phyloP scores from a whole-genome alignment of 2,888 invertebrate species.

The Euclidia mi region DNA sequence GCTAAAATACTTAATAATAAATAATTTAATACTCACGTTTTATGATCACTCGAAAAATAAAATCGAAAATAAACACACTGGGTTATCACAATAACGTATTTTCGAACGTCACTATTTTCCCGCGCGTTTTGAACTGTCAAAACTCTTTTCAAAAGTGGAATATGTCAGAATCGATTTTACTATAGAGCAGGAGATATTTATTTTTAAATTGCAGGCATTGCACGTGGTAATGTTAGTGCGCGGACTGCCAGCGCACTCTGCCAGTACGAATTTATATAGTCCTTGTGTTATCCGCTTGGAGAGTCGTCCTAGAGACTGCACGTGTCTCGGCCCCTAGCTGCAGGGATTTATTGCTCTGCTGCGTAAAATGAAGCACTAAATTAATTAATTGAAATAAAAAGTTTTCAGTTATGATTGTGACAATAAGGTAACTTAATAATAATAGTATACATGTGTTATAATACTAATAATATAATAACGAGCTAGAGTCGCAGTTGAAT shows the following conservation, averaged over 20 bases:
- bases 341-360: conserved; percentile 21
- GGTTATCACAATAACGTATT: conserved; percentile 29
- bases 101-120: conserved; percentile 34
- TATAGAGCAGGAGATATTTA: conserved; percentile 3
- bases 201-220: conserved; percentile 54
- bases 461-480: too few relatives aligned
- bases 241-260: conserved; percentile 68
- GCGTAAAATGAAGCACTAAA: too few relatives aligned
- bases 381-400: too few relatives aligned
- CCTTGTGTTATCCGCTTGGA: conserved; percentile 64
- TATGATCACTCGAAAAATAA: conserved; percentile 14
- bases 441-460: too few relatives aligned
- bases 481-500: too few relatives aligned
- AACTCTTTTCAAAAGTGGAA: conserved; percentile 3
- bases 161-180: conserved; percentile 2
- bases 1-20: conserved; percentile 36
- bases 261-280: conserved; percentile 75
- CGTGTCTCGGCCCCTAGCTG: conserved; percentile 39
- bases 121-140: conserved; percentile 25
- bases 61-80: conserved; percentile 27
- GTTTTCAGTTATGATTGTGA: too few relatives aligned
- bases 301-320: conserved; percentile 55
- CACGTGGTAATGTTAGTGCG: conserved; percentile 59
- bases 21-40: conserved; percentile 35
- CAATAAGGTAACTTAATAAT: too few relatives aligned